These are phyloP conservation scores for Polymixis lichenea DNA, from an alignment of 2,888 invertebrate species.

Conservation along the genomic window DNA sequence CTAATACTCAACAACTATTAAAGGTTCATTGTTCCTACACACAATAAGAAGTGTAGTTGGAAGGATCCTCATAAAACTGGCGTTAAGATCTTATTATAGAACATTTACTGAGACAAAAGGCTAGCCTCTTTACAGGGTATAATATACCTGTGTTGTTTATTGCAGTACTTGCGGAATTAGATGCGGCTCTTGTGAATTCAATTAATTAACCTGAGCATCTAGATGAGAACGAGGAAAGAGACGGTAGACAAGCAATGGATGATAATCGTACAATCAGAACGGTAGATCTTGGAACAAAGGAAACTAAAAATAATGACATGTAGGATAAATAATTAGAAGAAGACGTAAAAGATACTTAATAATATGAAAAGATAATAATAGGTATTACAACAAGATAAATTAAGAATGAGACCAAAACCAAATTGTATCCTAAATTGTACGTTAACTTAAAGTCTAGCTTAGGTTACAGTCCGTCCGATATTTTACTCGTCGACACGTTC, in stretches of 20 bases:
- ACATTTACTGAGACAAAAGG: slow-evolving; percentile 63
- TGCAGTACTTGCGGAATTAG: slow-evolving; percentile 50
- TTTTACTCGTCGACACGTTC: slow-evolving; percentile 24
- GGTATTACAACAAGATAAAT: not conserved
- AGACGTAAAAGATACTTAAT: not conserved
- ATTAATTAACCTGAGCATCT: slow-evolving; percentile 50
- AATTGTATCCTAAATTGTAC: not conserved
- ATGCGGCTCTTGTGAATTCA: slow-evolving; percentile 58
- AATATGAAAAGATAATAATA: not conserved
- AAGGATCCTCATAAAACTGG: slow-evolving; percentile 67
- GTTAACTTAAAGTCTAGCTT: slow-evolving; percentile 6
- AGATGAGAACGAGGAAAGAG: slow-evolving; percentile 14
- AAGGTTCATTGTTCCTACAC: slow-evolving; percentile 66
- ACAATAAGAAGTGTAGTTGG: slow-evolving; percentile 66
- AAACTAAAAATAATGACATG: not conserved
- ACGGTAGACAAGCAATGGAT: not conserved
- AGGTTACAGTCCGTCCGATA: not conserved
- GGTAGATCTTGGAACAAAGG: slow-evolving; percentile 5
- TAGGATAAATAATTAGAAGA: not conserved
- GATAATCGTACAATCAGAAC: slow-evolving; percentile 13
- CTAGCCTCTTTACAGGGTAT: slow-evolving; percentile 46
- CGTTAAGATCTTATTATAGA: slow-evolving; percentile 65
- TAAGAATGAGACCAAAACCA: not conserved
- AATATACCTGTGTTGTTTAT: slow-evolving; percentile 55
- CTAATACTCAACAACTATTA: slow-evolving; percentile 69